Conservation (phyloP, 1,140 invertebrate genomes). For the Sipha flava region DNA sequence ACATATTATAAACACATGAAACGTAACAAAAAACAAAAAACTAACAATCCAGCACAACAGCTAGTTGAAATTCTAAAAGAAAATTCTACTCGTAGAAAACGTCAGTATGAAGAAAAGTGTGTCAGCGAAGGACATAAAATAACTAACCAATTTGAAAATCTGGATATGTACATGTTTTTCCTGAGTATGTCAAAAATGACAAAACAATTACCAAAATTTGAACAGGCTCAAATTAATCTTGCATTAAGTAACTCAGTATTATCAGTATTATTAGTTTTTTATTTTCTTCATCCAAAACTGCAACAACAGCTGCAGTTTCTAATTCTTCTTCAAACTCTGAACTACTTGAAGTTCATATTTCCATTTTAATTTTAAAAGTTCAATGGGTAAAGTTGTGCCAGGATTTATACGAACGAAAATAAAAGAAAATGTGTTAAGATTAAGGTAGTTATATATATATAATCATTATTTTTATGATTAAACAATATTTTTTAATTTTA, state of each 20-base stretch:
- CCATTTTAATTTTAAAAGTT: too few relatives aligned
- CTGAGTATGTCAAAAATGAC: not conserved
- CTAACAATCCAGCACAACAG: not conserved
- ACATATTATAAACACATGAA: not conserved
- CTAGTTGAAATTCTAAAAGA: constrained; percentile 5
- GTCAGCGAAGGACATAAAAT: not conserved
- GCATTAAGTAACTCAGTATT: not conserved
- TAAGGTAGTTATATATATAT: too few relatives aligned
- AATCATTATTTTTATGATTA: too few relatives aligned
- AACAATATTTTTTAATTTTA: too few relatives aligned
- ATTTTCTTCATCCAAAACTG: not conserved
- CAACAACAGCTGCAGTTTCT: too few relatives aligned
- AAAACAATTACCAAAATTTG: not conserved
- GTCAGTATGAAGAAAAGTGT: not conserved
- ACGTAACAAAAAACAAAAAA: not conserved
- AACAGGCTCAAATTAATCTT: constrained; percentile 2
- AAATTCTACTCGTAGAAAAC: not conserved
- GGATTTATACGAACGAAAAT: too few relatives aligned
- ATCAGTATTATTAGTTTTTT: not conserved
- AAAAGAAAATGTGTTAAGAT: too few relatives aligned
- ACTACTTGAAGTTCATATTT: not conserved
- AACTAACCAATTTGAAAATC: not conserved
- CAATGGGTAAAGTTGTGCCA: too few relatives aligned
- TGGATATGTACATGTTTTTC: not conserved
- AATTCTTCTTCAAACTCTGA: not conserved